These are phyloP conservation scores for Phataginus tricuspis DNA, from an alignment of 2,797 vertebrate species.

Conservation along the genomic window DNA sequence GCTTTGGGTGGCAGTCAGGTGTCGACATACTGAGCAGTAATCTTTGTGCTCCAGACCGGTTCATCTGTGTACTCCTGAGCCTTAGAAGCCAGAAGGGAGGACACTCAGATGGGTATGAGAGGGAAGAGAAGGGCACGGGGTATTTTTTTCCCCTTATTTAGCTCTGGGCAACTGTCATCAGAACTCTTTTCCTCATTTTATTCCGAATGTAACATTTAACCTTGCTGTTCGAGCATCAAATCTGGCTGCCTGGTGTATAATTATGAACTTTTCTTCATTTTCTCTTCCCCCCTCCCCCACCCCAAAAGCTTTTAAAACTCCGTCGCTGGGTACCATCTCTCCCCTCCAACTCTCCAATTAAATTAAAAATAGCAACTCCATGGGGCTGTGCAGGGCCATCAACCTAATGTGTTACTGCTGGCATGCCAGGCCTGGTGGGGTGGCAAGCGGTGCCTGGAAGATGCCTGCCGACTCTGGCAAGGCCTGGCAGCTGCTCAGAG, in stretches of 20 bases:
- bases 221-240: conserved; percentile 77
- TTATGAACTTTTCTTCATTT: conserved; percentile 71
- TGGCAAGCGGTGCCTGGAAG: conserved; percentile 42
- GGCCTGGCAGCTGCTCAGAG: conserved; percentile 65
- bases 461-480: background rate
- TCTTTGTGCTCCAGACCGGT: background rate
- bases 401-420: conserved; percentile 31
- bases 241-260: conserved; percentile 76
- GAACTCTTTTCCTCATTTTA: conserved; percentile 58
- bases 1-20: background rate
- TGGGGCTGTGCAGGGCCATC: conserved; percentile 64
- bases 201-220: conserved; percentile 78
- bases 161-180: conserved; percentile 59
- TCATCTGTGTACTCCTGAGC: background rate
- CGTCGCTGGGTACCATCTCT: conserved; percentile 66
- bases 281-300: background rate
- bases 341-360: conserved; percentile 76
- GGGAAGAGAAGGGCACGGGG: background rate
- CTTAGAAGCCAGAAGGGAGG: background rate
- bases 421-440: conserved; percentile 56
- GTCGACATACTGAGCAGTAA: background rate
- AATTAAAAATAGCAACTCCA: conserved; percentile 78
- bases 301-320: conserved; percentile 69
- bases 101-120: background rate
- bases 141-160: conserved; percentile 21